phyloP scores from a whole-genome alignment of 2,888 invertebrate genomes.

The Drosophila mimetica region DNA sequence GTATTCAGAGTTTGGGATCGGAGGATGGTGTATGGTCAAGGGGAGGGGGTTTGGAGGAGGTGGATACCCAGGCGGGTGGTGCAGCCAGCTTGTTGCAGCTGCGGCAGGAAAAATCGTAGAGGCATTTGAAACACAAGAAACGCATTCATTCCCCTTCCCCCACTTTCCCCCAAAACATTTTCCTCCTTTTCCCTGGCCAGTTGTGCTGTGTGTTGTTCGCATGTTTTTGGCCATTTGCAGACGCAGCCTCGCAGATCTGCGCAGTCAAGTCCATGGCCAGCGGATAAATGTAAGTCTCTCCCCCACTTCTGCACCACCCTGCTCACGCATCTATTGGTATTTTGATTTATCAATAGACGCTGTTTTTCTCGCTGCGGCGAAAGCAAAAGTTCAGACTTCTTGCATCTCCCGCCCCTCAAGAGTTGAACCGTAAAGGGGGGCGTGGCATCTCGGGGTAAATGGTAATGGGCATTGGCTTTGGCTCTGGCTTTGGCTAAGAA shows the following conservation, averaged over 20 bases:
- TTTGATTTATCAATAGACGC: conserved; percentile 77
- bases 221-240: conserved; percentile 74
- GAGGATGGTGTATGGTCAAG: conserved; percentile 10
- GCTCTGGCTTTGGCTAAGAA: conserved; percentile 31
- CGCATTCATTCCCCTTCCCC: conserved; percentile 69
- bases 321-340: conserved; percentile 70
- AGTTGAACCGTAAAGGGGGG: conserved; percentile 28
- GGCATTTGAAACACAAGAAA: conserved; percentile 76
- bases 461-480: conserved; percentile 22
- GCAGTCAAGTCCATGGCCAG: conserved; percentile 51
- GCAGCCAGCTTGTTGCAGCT: conserved; percentile 54
- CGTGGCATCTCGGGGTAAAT: conserved; percentile 6
- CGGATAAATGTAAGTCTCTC: conserved; percentile 77
- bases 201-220: conserved; percentile 53
- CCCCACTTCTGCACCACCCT: conserved; percentile 22
- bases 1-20: conserved; percentile 6
- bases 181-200: conserved; percentile 40
- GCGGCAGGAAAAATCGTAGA: conserved; percentile 52
- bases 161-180: conserved; percentile 7
- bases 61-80: conserved; percentile 58
- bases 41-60: not conserved
- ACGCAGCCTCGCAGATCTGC: conserved; percentile 9
- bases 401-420: conserved; percentile 11
- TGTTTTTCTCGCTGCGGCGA: conserved; percentile 55
- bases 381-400: conserved; percentile 67